These are phyloP conservation scores for Vidua macroura DNA, from an alignment of 2,113 vertebrate species.

Conservation along the genomic window DNA sequence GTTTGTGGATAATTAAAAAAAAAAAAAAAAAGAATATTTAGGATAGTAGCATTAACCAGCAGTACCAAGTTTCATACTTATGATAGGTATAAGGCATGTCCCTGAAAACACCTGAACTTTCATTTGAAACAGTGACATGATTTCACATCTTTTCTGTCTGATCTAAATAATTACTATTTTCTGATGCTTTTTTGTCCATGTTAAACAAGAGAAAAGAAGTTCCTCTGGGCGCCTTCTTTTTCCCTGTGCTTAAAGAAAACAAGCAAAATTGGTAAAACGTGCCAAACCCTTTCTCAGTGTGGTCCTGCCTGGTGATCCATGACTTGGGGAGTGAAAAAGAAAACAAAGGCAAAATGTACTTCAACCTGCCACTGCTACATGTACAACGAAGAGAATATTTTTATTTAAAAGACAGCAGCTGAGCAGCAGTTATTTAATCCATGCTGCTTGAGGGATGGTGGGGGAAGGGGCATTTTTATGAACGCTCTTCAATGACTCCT, in stretches of 20 bases:
- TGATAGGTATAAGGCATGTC: not conserved
- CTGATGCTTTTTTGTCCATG: not conserved
- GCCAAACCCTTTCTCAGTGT: constrained; percentile 41
- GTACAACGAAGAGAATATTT: constrained; percentile 59
- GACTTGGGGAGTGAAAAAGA: constrained; percentile 55
- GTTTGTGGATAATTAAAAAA: not conserved
- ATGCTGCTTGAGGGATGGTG: constrained; percentile 58
- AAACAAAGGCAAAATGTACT: constrained; percentile 36
- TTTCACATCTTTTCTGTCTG: not conserved
- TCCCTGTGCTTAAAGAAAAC: constrained; percentile 19
- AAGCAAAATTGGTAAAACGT: constrained; percentile 56
- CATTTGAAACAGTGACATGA: not conserved
- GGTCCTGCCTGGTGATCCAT: constrained; percentile 33
- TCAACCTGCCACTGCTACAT: constrained; percentile 31
- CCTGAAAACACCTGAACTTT: not conserved
- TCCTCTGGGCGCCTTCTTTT: constrained; percentile 8
- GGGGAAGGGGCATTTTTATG: constrained; percentile 65
- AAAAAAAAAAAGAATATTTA: not conserved
- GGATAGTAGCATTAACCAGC: not conserved
- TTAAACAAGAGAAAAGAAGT: not conserved
- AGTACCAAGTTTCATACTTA: not conserved
- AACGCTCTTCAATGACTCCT: constrained; percentile 19
- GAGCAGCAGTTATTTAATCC: constrained; percentile 67
- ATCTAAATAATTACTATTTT: constrained; percentile 4
- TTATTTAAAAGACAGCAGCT: constrained; percentile 68